Evolutionary conservation across 2,888 invertebrate species (phyloP).

Genomic region (Ophioninae sp.): DNA sequence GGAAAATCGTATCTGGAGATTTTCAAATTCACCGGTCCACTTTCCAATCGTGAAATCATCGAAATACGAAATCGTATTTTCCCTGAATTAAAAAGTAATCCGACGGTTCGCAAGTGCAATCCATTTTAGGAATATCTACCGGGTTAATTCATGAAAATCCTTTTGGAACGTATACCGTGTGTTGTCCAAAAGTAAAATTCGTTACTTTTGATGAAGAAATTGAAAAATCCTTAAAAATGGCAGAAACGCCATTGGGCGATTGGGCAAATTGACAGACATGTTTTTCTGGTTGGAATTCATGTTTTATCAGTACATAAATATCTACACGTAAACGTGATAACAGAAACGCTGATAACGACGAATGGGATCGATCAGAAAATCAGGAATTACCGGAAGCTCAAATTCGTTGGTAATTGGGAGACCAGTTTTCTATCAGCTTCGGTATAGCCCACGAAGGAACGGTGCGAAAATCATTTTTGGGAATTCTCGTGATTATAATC

Average conservation of each 20-base stretch:
- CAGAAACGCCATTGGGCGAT: neutral
- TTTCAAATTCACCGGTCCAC: neutral
- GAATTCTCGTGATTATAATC: constrained; percentile 43
- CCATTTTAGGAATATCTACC: too few species aligned
- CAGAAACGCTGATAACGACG: too few species aligned
- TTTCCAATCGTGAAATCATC: neutral
- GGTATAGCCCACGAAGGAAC: neutral
- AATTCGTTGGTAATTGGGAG: neutral
- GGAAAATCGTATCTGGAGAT: neutral
- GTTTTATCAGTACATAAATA: neutral
- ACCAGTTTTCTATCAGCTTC: too few species aligned
- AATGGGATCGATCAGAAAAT: constrained; percentile 40
- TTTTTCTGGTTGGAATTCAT: neutral
- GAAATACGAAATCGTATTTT: constrained; percentile 1
- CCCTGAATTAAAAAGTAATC: neutral
- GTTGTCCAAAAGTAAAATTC: neutral
- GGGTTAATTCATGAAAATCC: neutral
- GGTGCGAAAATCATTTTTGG: constrained; percentile 50
- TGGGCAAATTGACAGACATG: neutral
- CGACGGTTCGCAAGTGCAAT: neutral
- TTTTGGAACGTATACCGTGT: neutral
- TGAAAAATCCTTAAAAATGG: neutral
- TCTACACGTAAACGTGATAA: too few species aligned
- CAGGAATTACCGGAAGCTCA: constrained; percentile 29
- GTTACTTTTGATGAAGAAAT: too few species aligned